Base-by-base conservation (phyloP, 2,113 vertebrate species). In the Eira barbara region DNA sequence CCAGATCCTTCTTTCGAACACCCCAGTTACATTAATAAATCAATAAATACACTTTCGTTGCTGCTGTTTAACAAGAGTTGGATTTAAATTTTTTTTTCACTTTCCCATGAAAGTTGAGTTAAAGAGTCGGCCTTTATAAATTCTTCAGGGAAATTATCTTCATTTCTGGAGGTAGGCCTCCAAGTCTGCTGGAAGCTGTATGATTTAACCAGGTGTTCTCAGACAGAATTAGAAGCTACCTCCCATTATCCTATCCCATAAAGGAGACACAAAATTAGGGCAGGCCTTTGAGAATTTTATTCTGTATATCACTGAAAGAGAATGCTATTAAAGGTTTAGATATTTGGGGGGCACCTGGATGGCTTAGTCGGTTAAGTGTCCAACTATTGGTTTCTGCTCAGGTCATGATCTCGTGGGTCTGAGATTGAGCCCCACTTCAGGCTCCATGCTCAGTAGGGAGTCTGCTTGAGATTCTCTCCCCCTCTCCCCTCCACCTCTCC, bases 21-120 rank as follows among this genome's bases (percentile, higher is more conserved):
- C 87, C 23, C 3, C 25, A 74, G n/a, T 92, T 90, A 74, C 80
- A 93, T 91, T 95, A 94, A 93, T 67, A 96, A 87, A 93, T 94
- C 80, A 96, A 76, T 96, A 97, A 23, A 83, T 74, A 94, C n/a
- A 92, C 31, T 96, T 86, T 76, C 80, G 31, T 47, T 84, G 20
- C 6, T 69, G 15, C 36, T 80, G 42, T 88, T 76, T 83, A 97
- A 71, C 1, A 17, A 59, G 12, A 52, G 20, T 42, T 84, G 6
- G 11, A 31, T 39, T 82, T 97, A 79, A 71, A 36, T 27, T 47
- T 80, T 67, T 55, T 55, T 47, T 21, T 78, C 86, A 45, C 7
- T 95, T 92, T 55, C 52, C 47, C 18, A 14, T 45, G 49, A 27
- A 95, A 55, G 15, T 39, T n/a, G 1, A 80, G 14, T 49, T 83